Evolutionary conservation across 2,113 vertebrate genomes (phyloP).

Genomic region (Proteles cristata): DNA sequence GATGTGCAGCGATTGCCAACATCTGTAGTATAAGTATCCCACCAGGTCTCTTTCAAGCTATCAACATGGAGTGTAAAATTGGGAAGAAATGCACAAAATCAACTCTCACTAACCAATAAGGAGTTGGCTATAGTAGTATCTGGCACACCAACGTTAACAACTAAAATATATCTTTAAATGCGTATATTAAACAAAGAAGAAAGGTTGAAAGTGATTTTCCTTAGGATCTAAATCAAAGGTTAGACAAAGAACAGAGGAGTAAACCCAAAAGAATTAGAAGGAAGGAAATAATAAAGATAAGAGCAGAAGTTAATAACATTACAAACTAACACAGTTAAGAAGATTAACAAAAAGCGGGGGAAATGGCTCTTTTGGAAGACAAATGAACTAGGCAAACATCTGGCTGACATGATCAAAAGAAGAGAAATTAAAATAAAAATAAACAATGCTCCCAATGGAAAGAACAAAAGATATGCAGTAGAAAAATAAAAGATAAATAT

Average conservation of each 20-base stretch:
- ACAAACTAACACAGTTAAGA: slow-evolving; percentile 10
- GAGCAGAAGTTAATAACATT: slow-evolving; percentile 28
- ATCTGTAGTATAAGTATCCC: background rate
- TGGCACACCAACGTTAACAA: background rate
- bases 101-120: background rate
- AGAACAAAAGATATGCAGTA: background rate
- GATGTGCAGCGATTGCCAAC: background rate
- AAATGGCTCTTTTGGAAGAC: slow-evolving; percentile 2
- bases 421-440: slow-evolving; percentile 42
- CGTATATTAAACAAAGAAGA: background rate
- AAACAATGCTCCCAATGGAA: background rate
- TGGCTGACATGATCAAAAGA: slow-evolving; percentile 12
- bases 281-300: slow-evolving; percentile 52
- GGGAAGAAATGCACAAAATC: background rate
- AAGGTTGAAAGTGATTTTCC: background rate
- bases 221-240: background rate
- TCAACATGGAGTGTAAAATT: background rate
- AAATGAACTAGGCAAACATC: background rate
- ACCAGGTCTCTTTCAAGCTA: background rate
- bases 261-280: background rate
- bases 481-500: background rate
- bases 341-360: background rate
- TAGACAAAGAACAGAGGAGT: background rate
- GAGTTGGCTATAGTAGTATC: background rate
- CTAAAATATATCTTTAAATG: background rate